Base-by-base conservation (phyloP, 2,113 vertebrate genomes). In the Girardinichthys multiradiatus region DNA sequence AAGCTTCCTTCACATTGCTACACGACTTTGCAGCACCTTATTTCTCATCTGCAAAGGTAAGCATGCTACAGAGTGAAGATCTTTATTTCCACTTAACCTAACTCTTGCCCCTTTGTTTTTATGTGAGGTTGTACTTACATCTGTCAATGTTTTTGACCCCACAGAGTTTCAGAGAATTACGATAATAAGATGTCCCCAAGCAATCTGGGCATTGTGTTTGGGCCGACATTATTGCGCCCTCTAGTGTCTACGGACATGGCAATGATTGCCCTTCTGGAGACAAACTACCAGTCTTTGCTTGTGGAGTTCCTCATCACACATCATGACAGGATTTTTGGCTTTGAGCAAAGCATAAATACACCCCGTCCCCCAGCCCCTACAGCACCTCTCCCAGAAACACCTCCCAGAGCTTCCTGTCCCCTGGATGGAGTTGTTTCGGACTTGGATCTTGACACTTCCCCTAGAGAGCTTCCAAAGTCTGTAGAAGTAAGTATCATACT, bases 151-250 rank as follows among this genome's bases (percentile, higher is more conserved):
- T 3, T 74, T 17, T 83, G n/a, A 64, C 31, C 48, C 74, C 59
- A 65, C 83, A 99, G 97, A 92, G 95, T 98, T 75, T 95, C 97
- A 11, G 90, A 94, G 79, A 92, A 90, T 61, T 87, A 78, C 0
- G 95, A 98, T 77, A 99, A 99, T 92, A 97, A 96, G 90, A 99
- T 99, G 97, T 96, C 94, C 17, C 86, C 96, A 0, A 95, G 94
- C 81, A 99, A 98, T 86, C 73, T 99, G 91, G 97, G 97, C 39
- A 99, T 99, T 4, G 95, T 98, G 10, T 98, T 99, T 39, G 97
- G 97, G 4, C 97, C 97, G 0, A 98, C 97, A 0, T 88, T 99
- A 70, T 68, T 99, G 84, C 95, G 95, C 61, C 95, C 95, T 1
- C 91, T 91, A 0, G 87, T 94, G 0, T 81, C 89, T 0, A 76